Base-by-base conservation (phyloP, 2,888 invertebrate genomes). In the Amaurobius ferox region DNA sequence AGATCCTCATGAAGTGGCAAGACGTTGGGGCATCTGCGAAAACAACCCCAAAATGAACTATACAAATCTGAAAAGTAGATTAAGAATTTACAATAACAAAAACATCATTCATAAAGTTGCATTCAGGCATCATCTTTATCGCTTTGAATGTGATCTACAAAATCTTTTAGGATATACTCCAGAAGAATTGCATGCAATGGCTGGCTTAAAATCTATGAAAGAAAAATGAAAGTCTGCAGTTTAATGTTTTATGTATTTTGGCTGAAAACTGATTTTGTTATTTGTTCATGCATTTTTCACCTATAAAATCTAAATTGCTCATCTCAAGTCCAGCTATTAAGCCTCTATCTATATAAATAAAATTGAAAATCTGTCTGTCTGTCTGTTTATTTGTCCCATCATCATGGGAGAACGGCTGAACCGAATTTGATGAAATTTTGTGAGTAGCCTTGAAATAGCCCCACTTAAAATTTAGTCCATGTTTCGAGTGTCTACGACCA, bases 21-120 rank as follows among this genome's bases (percentile, higher is more conserved):
- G 97, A 89, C 95, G 97, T 89, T 98, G 98, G 98, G 97, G 98
- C 74, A 95, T 97, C 88, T 94, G 97, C 28, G 81, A 86, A 92
- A 98, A 98, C 92, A 98, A 98, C 92, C 97, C 97, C 89, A 98
- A 97, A 93, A 99, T 99, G 98, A 99, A 98, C 93, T 99, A 99
- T 91, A 98, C 99, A 93, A 99, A 99, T 91, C 93, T 99, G 89
- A 97, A 97, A 89, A 95, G 98, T 77, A 98, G 98, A 39, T 94
- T 99, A 67, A 95, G 98, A 87, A 99, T 98, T 92, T 99, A 99
- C 91, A 99, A 99, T 91, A 98, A 99, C 93, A 99, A 99, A 92
- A 98, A 98, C 92, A 99, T 99, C 90, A 99, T 99, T 89, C 98
- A 98, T 93, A 99, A 99, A 94, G 98, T 98, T 89, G 97, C 98